Conservation (phyloP, 1,140 invertebrate species). For the Euwallacea similis region DNA sequence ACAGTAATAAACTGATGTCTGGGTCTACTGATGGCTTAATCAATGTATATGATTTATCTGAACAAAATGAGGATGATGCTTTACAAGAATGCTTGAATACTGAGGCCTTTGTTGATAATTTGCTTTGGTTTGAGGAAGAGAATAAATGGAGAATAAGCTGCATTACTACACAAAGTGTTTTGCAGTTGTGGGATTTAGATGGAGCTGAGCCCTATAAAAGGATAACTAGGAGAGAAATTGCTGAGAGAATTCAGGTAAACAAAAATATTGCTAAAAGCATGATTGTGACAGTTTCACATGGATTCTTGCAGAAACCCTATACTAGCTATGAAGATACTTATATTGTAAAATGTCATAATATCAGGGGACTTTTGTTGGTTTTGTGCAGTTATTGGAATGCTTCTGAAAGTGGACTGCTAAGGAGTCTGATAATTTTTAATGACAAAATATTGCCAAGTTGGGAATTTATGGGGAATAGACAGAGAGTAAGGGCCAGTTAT, state of each 20-base stretch:
- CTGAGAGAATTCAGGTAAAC: conserved; percentile 40
- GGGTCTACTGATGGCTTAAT: conserved; percentile 84
- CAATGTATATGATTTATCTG: conserved; percentile 79
- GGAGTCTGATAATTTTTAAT: conserved; percentile 59
- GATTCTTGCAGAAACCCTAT: conserved; percentile 55
- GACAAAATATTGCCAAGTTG: conserved; percentile 59
- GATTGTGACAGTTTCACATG: conserved; percentile 23
- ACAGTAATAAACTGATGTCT: conserved; percentile 69
- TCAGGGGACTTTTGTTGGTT: conserved; percentile 57
- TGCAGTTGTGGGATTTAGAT: conserved; percentile 68
- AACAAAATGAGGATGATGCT: conserved; percentile 79
- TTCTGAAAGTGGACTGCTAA: conserved; percentile 55
- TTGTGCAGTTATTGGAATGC: conserved; percentile 63
- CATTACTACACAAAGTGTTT: conserved; percentile 69
- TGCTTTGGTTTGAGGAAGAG: conserved; percentile 58
- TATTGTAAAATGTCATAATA: conserved; percentile 61
- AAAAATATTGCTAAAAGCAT: conserved; percentile 15
- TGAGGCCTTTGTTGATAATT: conserved; percentile 74
- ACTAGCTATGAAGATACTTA: conserved; percentile 61
- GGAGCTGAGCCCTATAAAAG: conserved; percentile 48
- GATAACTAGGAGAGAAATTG: conserved; percentile 50
- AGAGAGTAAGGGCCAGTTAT: conserved; percentile 67
- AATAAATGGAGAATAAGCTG: conserved; percentile 62
- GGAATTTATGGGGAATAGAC: conserved; percentile 64
- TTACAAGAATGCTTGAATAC: conserved; percentile 79